Evolutionary conservation across 64 coral and sea anemone species (phyloP), one percentile per base, ranked within the genome.

Genomic region (Stylophora pistillata): DNA sequence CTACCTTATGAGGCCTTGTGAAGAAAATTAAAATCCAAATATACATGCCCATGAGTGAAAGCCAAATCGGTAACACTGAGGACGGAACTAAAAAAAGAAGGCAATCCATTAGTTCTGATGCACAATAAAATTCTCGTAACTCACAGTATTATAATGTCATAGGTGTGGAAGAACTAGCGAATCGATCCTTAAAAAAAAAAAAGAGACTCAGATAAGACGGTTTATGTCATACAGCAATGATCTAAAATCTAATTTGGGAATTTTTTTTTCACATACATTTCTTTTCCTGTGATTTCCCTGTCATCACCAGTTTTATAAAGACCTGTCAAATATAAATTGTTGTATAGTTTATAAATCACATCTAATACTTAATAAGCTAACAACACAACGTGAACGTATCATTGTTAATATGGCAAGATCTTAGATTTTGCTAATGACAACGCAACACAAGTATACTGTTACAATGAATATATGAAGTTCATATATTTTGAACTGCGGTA

Each of bases 11-110:
- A 66, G 91, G 95, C 82, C 95, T 87, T 28, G 95, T 96, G 20
- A 96, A 96, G 78, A 96, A 96, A 71, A 96, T 93, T 30, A 85
- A 53, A 87, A 96, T 90, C 95, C 95, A 96, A 23, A 96, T 82
- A 77, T 93, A 96, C 95, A 96, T 90, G 82, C 90, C 95, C 47
- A 76, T 74, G n/a, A 96, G 63, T 17, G 95, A 74, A 15, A 96
- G 68, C 95, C 95, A 96, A 55, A 93, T 77, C 55, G 95, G 87
- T 59, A 93, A 71, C 47, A 73, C 74, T 56, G 95, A 96, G 11
- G 95, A 93, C 1, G 91, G 87, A 83, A 96, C 95, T 96, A 80
- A 54, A 86, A 72, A 52, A n/a, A 11, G 23, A 72, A 88, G 70
- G 5, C 15, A 78, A 69, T 13, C 30, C 56, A 17, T 28, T 29